Conservation (phyloP, 2,797 vertebrate species). For the Chrosomus eos region DNA sequence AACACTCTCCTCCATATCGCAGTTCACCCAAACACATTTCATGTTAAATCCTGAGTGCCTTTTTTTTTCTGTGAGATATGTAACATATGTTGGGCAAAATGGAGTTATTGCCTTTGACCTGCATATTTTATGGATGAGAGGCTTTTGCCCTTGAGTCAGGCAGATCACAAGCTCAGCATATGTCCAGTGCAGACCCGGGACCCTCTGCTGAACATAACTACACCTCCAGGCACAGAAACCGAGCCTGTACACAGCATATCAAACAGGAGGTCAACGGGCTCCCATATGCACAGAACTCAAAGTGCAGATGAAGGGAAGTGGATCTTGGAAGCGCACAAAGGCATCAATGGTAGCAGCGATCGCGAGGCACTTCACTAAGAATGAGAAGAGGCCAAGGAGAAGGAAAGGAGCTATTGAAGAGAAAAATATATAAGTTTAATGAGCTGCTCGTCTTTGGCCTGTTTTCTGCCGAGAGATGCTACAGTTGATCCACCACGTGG, state of each 20-base stretch:
- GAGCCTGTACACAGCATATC: conserved; percentile 46
- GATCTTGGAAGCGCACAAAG: conserved; percentile 38
- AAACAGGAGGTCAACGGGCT: conserved; percentile 46
- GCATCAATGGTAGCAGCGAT: conserved; percentile 5
- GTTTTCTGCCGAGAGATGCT: conserved; percentile 46
- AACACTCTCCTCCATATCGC: background rate
- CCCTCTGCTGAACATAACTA: conserved; percentile 50
- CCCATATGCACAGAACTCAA: conserved; percentile 47
- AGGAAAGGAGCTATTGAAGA: conserved; percentile 25
- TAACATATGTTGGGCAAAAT: conserved; percentile 43
- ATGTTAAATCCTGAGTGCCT: conserved; percentile 18
- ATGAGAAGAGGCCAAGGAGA: conserved; percentile 22
- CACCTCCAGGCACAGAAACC: conserved; percentile 45
- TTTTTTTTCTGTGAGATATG: conserved; percentile 39
- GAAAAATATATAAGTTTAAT: conserved; percentile 48
- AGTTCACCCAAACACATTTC: background rate
- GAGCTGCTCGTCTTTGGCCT: conserved; percentile 21
- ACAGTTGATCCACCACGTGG: conserved; percentile 27
- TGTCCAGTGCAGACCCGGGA: conserved; percentile 56
- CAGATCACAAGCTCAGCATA: conserved; percentile 63
- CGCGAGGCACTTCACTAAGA: conserved; percentile 26
- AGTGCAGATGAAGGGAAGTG: conserved; percentile 33
- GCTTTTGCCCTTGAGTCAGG: conserved; percentile 56
- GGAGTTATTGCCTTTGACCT: conserved; percentile 55
- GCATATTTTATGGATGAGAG: conserved; percentile 62